These are phyloP conservation scores for Coreius guichenoti DNA, from an alignment of 2,797 vertebrate genomes.

Conservation along the genomic window DNA sequence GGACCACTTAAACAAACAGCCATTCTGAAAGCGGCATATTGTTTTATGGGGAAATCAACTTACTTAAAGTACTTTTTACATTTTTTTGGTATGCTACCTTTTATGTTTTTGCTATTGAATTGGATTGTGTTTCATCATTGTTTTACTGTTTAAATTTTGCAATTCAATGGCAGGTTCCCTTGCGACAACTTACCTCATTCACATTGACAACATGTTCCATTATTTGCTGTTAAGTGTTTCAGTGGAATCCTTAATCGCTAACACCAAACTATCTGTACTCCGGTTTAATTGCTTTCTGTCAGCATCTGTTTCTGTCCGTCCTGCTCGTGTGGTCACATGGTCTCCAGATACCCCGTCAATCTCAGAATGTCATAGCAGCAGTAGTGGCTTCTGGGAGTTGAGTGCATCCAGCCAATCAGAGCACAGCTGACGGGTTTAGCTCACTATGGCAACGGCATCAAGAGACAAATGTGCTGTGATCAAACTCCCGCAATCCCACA, in stretches of 20 bases:
- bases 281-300: not conserved
- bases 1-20: too few relatives aligned
- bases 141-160: not conserved
- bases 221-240: not conserved
- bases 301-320: slow-evolving; percentile 3
- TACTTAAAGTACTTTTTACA: not conserved
- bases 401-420: slow-evolving; percentile 59
- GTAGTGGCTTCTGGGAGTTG: slow-evolving; percentile 49
- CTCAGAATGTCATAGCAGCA: slow-evolving; percentile 61
- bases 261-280: not conserved
- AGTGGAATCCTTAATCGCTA: not conserved
- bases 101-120: not conserved
- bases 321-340: slow-evolving; percentile 38
- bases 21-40: too few relatives aligned
- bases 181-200: not conserved
- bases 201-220: not conserved
- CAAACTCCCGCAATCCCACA: slow-evolving; percentile 34
- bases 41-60: not conserved
- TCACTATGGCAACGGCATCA: slow-evolving; percentile 63
- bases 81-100: not conserved
- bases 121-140: not conserved
- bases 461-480: slow-evolving; percentile 50
- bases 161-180: not conserved
- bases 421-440: slow-evolving; percentile 55
- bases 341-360: slow-evolving; percentile 51